phyloP scores from a whole-genome alignment of 1,140 invertebrate species.

The Ceratoteleas bidentatus region DNA sequence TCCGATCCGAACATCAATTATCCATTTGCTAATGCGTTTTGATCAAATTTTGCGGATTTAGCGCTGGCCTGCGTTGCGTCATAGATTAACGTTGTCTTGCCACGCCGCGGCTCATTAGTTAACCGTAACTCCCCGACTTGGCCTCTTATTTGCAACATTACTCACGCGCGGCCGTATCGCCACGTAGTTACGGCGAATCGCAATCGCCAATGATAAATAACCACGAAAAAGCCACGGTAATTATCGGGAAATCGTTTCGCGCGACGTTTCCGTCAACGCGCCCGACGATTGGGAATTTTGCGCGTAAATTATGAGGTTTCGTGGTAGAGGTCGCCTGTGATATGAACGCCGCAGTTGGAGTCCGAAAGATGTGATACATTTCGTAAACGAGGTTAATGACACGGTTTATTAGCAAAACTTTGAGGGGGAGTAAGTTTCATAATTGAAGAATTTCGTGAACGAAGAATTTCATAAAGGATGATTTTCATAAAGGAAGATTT shows the following conservation, averaged over 20 bases:
- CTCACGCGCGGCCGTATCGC: constrained; percentile 30
- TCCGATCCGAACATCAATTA: constrained; percentile 69
- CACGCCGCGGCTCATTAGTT: constrained; percentile 72
- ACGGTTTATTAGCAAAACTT: no score
- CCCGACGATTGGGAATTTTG: constrained; percentile 14
- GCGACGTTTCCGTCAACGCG: not conserved
- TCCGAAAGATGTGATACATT: not conserved
- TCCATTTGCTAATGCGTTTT: constrained; percentile 77
- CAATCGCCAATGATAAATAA: constrained; percentile 57
- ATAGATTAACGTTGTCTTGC: constrained; percentile 74
- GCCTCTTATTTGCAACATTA: constrained; percentile 60
- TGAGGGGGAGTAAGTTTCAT: no score
- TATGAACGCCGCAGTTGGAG: no score
- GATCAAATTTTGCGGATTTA: constrained; percentile 72
- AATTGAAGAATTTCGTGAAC: no score
- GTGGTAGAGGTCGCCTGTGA: not conserved
- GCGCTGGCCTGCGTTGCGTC: constrained; percentile 62
- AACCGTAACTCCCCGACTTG: constrained; percentile 55
- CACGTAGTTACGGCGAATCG: constrained; percentile 27
- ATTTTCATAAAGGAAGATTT: no score
- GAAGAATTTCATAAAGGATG: no score
- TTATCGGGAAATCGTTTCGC: constrained; percentile 41
- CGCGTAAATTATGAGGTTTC: constrained; percentile 5
- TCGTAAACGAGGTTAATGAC: not conserved
- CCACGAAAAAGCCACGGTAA: constrained; percentile 31